Evolutionary conservation across 1,140 invertebrate genomes (phyloP).

Genomic region (Zeugodacus cucurbitae): DNA sequence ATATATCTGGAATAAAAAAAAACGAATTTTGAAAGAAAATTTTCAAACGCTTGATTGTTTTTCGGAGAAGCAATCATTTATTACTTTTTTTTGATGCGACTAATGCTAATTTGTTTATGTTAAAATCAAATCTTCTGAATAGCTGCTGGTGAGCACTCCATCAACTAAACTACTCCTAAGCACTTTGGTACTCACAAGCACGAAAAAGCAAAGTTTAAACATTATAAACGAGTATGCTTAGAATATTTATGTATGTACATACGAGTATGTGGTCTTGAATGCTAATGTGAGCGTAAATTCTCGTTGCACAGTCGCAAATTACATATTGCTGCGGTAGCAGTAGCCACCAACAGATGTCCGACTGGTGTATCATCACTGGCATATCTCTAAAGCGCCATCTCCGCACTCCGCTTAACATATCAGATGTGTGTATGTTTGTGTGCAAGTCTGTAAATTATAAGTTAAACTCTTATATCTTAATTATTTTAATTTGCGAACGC

Average conservation of each 20-base stretch:
- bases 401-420: not conserved
- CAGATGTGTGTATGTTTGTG: not conserved
- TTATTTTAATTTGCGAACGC: slow-evolving; percentile 32
- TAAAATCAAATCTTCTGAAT: not conserved
- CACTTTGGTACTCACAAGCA: not conserved
- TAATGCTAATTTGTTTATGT: no score
- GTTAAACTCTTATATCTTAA: slow-evolving; percentile 2
- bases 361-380: not conserved
- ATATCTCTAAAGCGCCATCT: not conserved
- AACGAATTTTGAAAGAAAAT: no score
- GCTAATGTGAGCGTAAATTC: not conserved
- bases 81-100: no score
- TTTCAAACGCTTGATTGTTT: no score
- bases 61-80: no score
- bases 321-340: not conserved
- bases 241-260: no score
- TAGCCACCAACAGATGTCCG: not conserved
- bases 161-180: not conserved
- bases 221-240: not conserved
- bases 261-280: not conserved
- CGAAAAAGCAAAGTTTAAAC: not conserved
- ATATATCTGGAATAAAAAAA: no score
- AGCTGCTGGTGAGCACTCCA: not conserved
- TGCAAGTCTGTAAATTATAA: not conserved
- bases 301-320: not conserved